These are phyloP conservation scores for Dendrophyllia cribrosa DNA, from an alignment of 64 coral and sea anemone genomes.

Conservation along the genomic window DNA sequence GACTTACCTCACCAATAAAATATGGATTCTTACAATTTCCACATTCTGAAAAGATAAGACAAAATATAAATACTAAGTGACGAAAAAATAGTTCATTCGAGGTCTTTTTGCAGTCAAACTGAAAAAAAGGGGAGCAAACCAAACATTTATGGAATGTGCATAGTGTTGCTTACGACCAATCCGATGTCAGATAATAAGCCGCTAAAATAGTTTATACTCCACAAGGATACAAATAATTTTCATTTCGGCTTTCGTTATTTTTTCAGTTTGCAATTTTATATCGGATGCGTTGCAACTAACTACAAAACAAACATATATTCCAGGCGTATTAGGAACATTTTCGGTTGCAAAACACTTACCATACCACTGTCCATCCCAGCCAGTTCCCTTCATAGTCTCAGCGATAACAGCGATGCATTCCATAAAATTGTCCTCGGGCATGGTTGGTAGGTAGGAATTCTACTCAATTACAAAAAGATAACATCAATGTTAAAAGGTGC, in stretches of 20 bases:
- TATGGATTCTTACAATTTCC: slow-evolving; percentile 14
- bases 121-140: too few relatives aligned
- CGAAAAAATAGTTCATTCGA: background rate
- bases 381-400: background rate
- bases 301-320: background rate
- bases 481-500: background rate
- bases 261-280: too few relatives aligned
- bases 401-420: slow-evolving; percentile 33
- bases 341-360: background rate
- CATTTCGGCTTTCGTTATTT: too few relatives aligned
- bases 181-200: too few relatives aligned
- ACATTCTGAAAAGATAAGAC: slow-evolving; percentile 24
- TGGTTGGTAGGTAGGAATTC: slow-evolving; percentile 60
- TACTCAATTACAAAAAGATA: background rate
- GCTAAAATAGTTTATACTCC: too few relatives aligned
- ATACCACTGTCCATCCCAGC: slow-evolving; percentile 4
- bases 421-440: slow-evolving; percentile 36
- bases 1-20: slow-evolving; percentile 40
- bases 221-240: too few relatives aligned
- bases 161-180: too few relatives aligned
- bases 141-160: too few relatives aligned
- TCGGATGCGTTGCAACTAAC: too few relatives aligned
- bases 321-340: too few relatives aligned
- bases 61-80: background rate
- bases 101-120: too few relatives aligned